phyloP scores from a whole-genome alignment of 1,140 invertebrate genomes.

The Aradophagus sp. region DNA sequence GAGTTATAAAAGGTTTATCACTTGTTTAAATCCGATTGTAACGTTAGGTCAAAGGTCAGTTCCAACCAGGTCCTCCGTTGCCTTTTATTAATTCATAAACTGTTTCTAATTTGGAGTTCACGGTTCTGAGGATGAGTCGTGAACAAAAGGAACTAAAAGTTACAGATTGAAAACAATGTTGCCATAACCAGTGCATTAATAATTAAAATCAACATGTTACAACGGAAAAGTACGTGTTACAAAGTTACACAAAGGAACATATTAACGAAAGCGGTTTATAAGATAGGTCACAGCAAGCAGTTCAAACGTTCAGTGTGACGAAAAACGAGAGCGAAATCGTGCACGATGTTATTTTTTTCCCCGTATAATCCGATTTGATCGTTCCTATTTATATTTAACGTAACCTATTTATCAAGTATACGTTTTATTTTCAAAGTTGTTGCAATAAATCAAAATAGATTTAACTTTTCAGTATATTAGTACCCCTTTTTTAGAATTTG shows the following conservation, averaged over 20 bases:
- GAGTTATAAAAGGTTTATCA: conserved; percentile 30
- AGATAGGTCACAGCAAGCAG: conserved; percentile 24
- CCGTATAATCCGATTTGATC: too few species aligned
- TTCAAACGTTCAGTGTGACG: background rate
- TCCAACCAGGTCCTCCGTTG: conserved; percentile 72
- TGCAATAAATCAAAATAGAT: too few species aligned
- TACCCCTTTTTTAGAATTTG: too few species aligned
- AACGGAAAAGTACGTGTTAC: conserved; percentile 46
- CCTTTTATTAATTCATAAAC: conserved; percentile 42
- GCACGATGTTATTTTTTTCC: too few species aligned
- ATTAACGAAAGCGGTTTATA: conserved; percentile 38
- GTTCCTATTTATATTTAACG: too few species aligned
- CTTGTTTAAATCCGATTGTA: conserved; percentile 41
- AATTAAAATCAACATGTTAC: conserved; percentile 42
- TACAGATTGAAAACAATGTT: conserved; percentile 12
- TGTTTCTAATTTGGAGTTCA: conserved; percentile 14
- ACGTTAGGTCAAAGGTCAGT: conserved; percentile 63
- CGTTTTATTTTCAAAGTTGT: too few species aligned
- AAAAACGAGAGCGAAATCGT: too few species aligned
- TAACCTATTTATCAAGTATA: too few species aligned
- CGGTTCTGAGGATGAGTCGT: conserved; percentile 49
- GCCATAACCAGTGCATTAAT: conserved; percentile 50
- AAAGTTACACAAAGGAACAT: conserved; percentile 40
- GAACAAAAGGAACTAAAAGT: conserved; percentile 31
- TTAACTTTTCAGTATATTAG: too few species aligned